Percentiles rank a stretch among this genome's conserved stretches.
phyloP scores from a whole-genome alignment of 2,797 vertebrate genomes.

The Momotus momota region DNA sequence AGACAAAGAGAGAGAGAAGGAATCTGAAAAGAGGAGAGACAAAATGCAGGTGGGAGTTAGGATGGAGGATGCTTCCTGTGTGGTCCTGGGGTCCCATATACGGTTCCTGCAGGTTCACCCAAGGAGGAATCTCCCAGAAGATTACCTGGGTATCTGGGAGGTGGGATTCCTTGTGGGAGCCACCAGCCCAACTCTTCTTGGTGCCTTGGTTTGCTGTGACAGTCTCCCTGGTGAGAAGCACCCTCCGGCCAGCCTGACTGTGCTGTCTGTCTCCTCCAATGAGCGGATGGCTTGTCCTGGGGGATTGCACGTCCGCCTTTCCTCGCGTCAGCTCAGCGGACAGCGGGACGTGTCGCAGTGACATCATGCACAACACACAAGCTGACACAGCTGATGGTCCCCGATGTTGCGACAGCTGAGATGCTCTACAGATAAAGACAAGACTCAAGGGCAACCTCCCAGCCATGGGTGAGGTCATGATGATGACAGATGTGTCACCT shows the following conservation, averaged over 20 bases:
- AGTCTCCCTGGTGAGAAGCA: background rate
- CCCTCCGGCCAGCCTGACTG: background rate
- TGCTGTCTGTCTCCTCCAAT: background rate
- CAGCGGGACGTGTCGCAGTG: fast-evolving
- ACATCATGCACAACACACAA: background rate
- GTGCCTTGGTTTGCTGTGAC: background rate
- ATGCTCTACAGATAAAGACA: background rate
- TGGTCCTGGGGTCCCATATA: fast-evolving
- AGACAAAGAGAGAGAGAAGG: conserved; percentile 12
- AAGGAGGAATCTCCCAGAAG: background rate
- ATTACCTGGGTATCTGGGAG: background rate
- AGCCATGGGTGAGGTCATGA: background rate
- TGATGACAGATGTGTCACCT: background rate
- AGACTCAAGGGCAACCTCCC: background rate
- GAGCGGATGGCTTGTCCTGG: background rate
- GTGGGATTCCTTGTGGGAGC: background rate
- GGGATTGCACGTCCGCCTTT: background rate
- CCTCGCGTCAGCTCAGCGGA: background rate
- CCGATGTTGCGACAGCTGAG: background rate
- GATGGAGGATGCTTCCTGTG: background rate
- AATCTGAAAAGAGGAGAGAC: background rate
- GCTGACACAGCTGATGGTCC: background rate
- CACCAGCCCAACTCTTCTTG: background rate
- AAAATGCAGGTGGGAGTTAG: background rate
- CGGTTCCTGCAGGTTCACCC: fast-evolving